Percentiles rank a stretch among this genome's conserved stretches.
These are phyloP conservation scores for Drosophila gunungcola DNA, from an alignment of 1,140 invertebrate species.

Conservation along the genomic window DNA sequence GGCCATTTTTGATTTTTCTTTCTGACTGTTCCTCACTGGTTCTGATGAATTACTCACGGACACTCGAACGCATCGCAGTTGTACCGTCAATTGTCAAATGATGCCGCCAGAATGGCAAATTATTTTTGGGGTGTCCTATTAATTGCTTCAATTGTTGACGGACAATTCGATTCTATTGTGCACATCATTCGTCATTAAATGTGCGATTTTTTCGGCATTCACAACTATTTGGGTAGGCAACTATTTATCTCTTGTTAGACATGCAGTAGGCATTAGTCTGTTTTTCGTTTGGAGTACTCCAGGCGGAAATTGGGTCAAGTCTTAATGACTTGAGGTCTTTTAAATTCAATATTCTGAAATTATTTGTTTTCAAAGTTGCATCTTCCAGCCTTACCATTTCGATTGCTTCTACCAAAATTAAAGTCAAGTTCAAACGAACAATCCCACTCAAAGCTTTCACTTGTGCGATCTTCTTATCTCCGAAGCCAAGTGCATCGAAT, in stretches of 20 bases:
- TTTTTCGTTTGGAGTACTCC: neutral
- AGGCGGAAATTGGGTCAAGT: neutral
- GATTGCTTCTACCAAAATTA: neutral
- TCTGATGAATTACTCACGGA: constrained; percentile 69
- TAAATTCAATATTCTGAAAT: too few relatives aligned
- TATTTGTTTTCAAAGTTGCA: neutral
- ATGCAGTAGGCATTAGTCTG: neutral
- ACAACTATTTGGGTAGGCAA: constrained; percentile 27
- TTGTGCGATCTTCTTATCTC: constrained; percentile 10
- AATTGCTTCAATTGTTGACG: constrained; percentile 64
- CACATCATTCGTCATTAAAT: constrained; percentile 20
- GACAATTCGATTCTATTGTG: constrained; percentile 16
- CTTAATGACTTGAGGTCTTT: neutral
- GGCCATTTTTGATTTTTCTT: constrained; percentile 17
- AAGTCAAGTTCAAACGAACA: neutral
- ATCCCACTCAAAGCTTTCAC: constrained; percentile 4
- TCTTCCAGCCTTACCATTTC: neutral
- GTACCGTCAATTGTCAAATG: constrained; percentile 50
- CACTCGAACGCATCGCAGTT: constrained; percentile 36
- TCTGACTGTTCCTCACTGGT: constrained; percentile 4
- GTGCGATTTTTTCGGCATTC: constrained; percentile 30
- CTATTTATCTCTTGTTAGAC: constrained; percentile 34
- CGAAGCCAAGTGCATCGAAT: constrained; percentile 63
- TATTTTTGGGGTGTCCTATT: constrained; percentile 54
- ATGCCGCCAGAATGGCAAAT: constrained; percentile 59